These are phyloP conservation scores for Drosophila rufa DNA, from an alignment of 1,140 invertebrate genomes.

Conservation along the genomic window DNA sequence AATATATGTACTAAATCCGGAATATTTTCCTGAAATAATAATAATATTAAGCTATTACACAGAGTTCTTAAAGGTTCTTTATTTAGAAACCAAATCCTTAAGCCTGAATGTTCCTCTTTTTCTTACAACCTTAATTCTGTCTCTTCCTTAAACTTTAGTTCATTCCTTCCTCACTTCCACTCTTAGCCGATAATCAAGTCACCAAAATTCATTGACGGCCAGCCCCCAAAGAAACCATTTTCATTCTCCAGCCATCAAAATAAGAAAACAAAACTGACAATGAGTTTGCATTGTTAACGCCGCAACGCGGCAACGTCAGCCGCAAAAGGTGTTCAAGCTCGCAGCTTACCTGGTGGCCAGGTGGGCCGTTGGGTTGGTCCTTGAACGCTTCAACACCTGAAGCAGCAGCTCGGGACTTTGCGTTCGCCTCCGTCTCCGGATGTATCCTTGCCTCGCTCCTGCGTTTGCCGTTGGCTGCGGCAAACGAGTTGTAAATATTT, in stretches of 20 bases:
- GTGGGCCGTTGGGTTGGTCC: constrained; percentile 53
- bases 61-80: too few relatives aligned
- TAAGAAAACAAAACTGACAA: constrained; percentile 68
- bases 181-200: constrained; percentile 28
- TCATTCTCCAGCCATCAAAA: constrained; percentile 37
- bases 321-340: constrained; percentile 71
- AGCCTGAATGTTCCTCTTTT: too few relatives aligned
- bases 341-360: constrained; percentile 54
- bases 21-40: too few relatives aligned
- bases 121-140: not conserved
- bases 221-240: constrained; percentile 41
- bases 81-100: too few relatives aligned
- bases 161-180: not conserved
- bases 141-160: constrained; percentile 9
- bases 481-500: constrained; percentile 84
- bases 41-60: not conserved
- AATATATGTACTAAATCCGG: not conserved
- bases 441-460: constrained; percentile 26
- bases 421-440: constrained; percentile 16
- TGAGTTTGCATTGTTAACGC: constrained; percentile 80
- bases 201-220: constrained; percentile 46
- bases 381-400: constrained; percentile 71
- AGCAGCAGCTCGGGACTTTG: constrained; percentile 33
- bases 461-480: constrained; percentile 75
- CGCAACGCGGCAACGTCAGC: constrained; percentile 22